These are phyloP conservation scores for Akabosia matsudoensis DNA, from an alignment of 1,140 invertebrate genomes.

Conservation along the genomic window DNA sequence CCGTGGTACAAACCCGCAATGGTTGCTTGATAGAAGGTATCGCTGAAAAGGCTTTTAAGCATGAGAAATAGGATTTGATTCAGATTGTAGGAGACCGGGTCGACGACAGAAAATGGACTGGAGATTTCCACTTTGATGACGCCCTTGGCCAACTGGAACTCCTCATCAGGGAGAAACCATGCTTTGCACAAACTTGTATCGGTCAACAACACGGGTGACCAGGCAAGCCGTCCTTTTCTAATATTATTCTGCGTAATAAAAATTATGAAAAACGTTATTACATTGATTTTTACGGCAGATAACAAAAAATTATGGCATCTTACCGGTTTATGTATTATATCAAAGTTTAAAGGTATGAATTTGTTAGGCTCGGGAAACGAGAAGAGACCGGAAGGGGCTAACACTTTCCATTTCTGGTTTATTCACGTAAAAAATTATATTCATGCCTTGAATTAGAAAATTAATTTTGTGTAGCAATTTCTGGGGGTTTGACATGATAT, in stretches of 20 bases:
- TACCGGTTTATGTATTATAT: slow-evolving; percentile 56
- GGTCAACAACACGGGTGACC: slow-evolving; percentile 60
- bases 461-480: no score
- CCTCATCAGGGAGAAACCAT: slow-evolving; percentile 92
- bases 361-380: slow-evolving; percentile 69
- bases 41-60: background rate
- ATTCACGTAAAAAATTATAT: no score
- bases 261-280: no score
- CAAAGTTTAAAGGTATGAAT: slow-evolving; percentile 83
- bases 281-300: no score
- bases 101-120: slow-evolving; percentile 47
- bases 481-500: background rate
- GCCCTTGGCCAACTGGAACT: slow-evolving; percentile 83
- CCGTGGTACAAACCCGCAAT: background rate
- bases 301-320: no score
- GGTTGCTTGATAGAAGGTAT: background rate
- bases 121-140: slow-evolving; percentile 74
- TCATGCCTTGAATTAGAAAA: no score
- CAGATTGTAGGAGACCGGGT: background rate
- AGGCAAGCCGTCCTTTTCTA: background rate
- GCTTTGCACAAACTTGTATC: slow-evolving; percentile 73
- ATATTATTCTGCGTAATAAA: no score
- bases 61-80: background rate
- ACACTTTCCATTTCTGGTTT: slow-evolving; percentile 47
- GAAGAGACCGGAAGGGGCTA: slow-evolving; percentile 60